Percentiles rank a stretch among this genome's conserved stretches.
These are phyloP conservation scores for Xenotilapia leptura DNA, from an alignment of 2,113 vertebrate genomes.

Conservation along the genomic window DNA sequence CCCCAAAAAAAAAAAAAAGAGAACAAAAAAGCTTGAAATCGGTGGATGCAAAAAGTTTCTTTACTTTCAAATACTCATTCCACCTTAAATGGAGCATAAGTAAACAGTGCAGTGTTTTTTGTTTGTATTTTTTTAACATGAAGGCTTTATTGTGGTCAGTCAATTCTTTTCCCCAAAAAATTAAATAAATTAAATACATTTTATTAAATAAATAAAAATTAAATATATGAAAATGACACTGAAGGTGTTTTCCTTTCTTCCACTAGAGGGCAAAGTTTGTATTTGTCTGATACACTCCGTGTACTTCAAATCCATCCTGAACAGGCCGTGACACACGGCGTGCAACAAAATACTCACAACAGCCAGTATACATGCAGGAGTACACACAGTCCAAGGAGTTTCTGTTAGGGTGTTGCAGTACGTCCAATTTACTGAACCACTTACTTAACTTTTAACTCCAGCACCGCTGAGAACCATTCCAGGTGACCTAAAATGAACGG, in stretches of 20 bases:
- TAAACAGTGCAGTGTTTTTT: accelerated
- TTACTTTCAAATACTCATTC: not conserved
- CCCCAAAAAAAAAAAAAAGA: accelerated
- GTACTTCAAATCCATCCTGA: not conserved
- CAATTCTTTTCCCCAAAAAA: accelerated
- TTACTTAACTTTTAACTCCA: not conserved
- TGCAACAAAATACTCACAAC: not conserved
- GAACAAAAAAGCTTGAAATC: accelerated
- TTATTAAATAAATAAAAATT: not conserved
- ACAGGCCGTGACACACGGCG: not conserved
- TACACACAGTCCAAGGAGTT: not conserved
- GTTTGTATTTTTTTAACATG: not conserved
- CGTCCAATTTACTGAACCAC: not conserved
- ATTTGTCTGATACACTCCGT: not conserved
- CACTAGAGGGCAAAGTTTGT: constrained; percentile 41
- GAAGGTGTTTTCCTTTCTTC: not conserved
- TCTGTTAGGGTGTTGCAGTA: not conserved
- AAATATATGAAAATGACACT: not conserved
- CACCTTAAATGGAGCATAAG: not conserved
- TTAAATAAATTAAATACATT: not conserved
- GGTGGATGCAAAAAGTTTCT: not conserved
- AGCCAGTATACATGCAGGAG: not conserved
- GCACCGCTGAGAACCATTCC: accelerated
- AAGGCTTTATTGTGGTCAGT: not conserved
- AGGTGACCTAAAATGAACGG: not conserved